Base-by-base conservation (phyloP, 2,888 invertebrate species). In the Cepaea hortensis region DNA sequence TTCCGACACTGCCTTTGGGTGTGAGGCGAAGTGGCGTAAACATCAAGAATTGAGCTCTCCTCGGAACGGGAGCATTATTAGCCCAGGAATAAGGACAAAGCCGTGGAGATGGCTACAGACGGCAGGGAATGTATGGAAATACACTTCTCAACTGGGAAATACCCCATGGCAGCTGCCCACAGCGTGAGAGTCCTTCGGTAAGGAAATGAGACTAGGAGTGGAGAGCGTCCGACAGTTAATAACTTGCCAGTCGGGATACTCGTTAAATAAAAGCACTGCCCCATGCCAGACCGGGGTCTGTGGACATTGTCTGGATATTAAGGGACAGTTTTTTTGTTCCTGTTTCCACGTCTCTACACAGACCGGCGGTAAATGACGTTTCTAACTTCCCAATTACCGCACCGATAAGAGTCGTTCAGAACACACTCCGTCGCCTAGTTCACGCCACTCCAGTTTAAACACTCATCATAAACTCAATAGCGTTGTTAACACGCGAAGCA, bases 321-420 rank as follows among this genome's bases (percentile, higher is more conserved):
- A n/a, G 55, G 70, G 81, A 50, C 50, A 65, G 50, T n/a, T 72
- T 61, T 55, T 55, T 55, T 35, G 35, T 35, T 35, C 35, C 0
- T 55, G 55, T 55, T 81, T 81, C 81, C 81, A 81, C 81, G 70
- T 72, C 70, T n/a, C 70, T 72, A 50, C 48, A 81, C 81, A 48
- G 48, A 65, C 50, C n/a, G 55, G 70, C 65, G 50, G 81, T 81
- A 70, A 70, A 81, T 81, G 84, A 84, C 84, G 55, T 84, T 50
- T 73, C 72, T 46, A 84, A 23, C 11, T 75, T 75, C n/a, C 84
- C 84, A 82, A 72, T 82, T 82, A 72, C 13, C 70, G 35, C 62
- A 18, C 62, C 46, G n/a, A 13, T 50, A 50, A 75, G 46, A 20
- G 76, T 77, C 50, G 9, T 77, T 55, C 76, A 77, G 18, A 77